Percentiles rank a stretch among this genome's conserved stretches.
phyloP scores from a whole-genome alignment of 1,140 invertebrate genomes.

The Hirudo medicinalis region DNA sequence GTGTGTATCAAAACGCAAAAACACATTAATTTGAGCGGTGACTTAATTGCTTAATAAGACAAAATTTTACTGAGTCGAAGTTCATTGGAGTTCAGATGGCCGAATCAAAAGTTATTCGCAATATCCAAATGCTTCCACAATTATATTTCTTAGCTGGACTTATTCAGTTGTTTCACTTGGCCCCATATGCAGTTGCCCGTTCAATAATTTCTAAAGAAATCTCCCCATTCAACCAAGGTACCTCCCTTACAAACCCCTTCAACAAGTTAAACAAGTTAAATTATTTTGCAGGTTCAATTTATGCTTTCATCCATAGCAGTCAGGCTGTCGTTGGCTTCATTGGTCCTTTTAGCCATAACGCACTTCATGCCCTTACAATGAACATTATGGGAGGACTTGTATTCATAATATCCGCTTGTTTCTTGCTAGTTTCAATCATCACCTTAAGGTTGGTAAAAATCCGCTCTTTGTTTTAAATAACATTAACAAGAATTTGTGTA shows the following conservation, averaged over 20 bases:
- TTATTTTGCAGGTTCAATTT: slow-evolving; percentile 22
- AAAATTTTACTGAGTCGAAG: background rate
- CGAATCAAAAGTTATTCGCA: background rate
- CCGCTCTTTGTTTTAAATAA: too few species aligned
- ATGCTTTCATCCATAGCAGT: slow-evolving; percentile 23
- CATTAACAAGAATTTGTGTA: too few species aligned
- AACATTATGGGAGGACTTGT: slow-evolving; percentile 19
- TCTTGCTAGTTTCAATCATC: slow-evolving; percentile 19
- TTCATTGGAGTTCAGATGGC: background rate
- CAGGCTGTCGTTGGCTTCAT: slow-evolving; percentile 21
- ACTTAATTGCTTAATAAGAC: too few species aligned
- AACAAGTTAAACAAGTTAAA: background rate
- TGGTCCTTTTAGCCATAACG: slow-evolving; percentile 20
- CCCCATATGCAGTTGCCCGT: slow-evolving; percentile 22
- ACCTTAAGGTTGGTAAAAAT: slow-evolving; percentile 10
- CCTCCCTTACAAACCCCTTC: background rate
- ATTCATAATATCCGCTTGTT: slow-evolving; percentile 21
- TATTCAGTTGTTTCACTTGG: slow-evolving; percentile 23
- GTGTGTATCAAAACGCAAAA: too few species aligned
- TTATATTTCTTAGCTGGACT: slow-evolving; percentile 16
- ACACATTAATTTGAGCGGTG: too few species aligned
- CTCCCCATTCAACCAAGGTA: slow-evolving; percentile 21
- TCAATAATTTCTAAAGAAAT: slow-evolving; percentile 20
- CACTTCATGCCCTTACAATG: slow-evolving; percentile 18
- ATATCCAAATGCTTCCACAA: background rate